These are phyloP conservation scores for Heteromurus nitidus DNA, from an alignment of 2,888 invertebrate species.

Conservation along the genomic window DNA sequence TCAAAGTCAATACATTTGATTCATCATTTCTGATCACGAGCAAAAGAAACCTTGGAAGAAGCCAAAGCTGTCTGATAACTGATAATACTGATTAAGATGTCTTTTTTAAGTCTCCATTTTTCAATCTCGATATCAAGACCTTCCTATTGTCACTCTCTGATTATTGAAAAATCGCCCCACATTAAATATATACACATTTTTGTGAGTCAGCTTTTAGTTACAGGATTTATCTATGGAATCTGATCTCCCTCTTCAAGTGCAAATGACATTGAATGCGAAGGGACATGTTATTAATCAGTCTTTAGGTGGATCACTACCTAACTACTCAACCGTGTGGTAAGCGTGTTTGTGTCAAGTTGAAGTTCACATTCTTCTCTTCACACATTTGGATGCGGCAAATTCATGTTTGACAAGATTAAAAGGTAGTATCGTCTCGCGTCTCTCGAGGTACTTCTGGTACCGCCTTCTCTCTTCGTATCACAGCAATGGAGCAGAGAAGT, in stretches of 20 bases:
- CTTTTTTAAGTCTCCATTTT: neutral
- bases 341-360: slow-evolving; percentile 44
- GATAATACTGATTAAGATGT: too few species aligned
- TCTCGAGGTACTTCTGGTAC: slow-evolving; percentile 40
- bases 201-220: neutral
- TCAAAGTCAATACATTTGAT: neutral
- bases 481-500: too few species aligned
- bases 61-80: too few species aligned
- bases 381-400: too few species aligned
- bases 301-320: neutral
- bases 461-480: slow-evolving; percentile 14
- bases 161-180: neutral
- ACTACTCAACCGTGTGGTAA: neutral
- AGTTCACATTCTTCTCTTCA: slow-evolving; percentile 11
- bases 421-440: neutral
- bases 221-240: neutral
- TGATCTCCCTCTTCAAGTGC: too few species aligned
- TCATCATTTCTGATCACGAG: neutral
- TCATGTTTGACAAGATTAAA: too few species aligned
- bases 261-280: neutral
- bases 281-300: neutral
- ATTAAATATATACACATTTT: too few species aligned
- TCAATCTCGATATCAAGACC: neutral
- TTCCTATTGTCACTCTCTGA: neutral
- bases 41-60: neutral